Evolutionary conservation across 2,113 vertebrate species (phyloP).

Genomic region (Nesogale talazaci): DNA sequence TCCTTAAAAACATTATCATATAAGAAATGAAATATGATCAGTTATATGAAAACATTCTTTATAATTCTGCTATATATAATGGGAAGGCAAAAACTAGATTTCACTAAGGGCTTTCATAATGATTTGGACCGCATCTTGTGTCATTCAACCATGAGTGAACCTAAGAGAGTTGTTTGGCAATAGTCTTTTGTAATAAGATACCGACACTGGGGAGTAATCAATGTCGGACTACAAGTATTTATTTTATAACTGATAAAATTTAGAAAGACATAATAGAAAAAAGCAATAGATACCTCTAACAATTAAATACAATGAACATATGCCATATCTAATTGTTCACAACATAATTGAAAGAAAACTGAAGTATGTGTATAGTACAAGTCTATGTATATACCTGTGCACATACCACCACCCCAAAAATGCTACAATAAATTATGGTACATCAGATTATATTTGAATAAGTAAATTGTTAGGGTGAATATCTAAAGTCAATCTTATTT

Average conservation of each 20-base stretch:
- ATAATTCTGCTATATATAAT: not conserved
- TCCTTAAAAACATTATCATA: slow-evolving; percentile 57
- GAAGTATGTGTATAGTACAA: not conserved
- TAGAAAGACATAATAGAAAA: slow-evolving; percentile 12
- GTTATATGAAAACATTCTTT: not conserved
- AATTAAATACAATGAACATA: slow-evolving; percentile 24
- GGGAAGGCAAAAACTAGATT: not conserved
- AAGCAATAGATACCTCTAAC: slow-evolving; percentile 3
- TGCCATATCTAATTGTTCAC: not conserved
- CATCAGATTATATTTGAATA: not conserved
- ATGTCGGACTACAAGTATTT: not conserved
- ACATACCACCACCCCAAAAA: not conserved
- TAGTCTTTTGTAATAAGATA: slow-evolving; percentile 36
- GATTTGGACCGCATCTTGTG: slow-evolving; percentile 6
- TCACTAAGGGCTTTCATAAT: not conserved
- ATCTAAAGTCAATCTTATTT: not conserved
- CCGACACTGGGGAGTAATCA: not conserved
- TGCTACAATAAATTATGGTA: slow-evolving; percentile 9
- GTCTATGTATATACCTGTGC: not conserved
- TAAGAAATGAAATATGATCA: slow-evolving; percentile 6
- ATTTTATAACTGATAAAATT: slow-evolving; percentile 56
- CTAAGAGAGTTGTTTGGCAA: not conserved
- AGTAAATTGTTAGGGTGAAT: not conserved
- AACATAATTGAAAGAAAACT: slow-evolving; percentile 24
- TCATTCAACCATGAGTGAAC: not conserved